Evolutionary conservation across 2,888 invertebrate species (phyloP).

Genomic region (Merodon equestris): DNA sequence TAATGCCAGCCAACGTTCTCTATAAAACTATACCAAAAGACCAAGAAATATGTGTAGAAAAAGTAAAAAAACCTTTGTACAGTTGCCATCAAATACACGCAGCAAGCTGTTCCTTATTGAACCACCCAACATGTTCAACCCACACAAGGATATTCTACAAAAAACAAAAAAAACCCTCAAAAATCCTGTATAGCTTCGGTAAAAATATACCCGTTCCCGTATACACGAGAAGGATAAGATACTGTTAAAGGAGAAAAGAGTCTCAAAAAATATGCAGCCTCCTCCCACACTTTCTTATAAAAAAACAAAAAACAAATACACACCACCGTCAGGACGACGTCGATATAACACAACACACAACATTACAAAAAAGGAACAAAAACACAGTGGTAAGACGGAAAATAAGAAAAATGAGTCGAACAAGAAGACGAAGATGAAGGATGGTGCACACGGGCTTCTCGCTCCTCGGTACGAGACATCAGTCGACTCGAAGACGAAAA

Average conservation of each 20-base stretch:
- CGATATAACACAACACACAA: too few species aligned
- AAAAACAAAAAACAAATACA: too few species aligned
- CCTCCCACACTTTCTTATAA: too few species aligned
- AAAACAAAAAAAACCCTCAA: constrained; percentile 1
- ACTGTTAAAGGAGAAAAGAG: too few species aligned
- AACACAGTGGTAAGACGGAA: neutral
- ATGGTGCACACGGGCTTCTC: constrained; percentile 16
- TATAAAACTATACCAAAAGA: constrained; percentile 8
- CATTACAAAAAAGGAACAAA: neutral
- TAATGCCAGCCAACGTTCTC: constrained; percentile 18
- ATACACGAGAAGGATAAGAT: too few species aligned
- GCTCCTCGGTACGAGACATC: constrained; percentile 29
- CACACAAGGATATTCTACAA: constrained; percentile 42
- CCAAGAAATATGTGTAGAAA: neutral
- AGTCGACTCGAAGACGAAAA: constrained; percentile 49
- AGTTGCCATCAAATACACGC: constrained; percentile 32
- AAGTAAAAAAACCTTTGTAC: constrained; percentile 9
- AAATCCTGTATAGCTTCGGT: neutral
- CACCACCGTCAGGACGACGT: too few species aligned
- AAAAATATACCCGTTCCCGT: too few species aligned
- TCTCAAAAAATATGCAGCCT: too few species aligned
- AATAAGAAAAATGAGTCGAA: too few species aligned
- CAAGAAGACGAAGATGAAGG: constrained; percentile 8
- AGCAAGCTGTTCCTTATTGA: constrained; percentile 27
- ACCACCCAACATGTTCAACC: constrained; percentile 47